Base-by-base conservation (phyloP, 2,797 vertebrate species). In the Hypotaenidia okinawae region DNA sequence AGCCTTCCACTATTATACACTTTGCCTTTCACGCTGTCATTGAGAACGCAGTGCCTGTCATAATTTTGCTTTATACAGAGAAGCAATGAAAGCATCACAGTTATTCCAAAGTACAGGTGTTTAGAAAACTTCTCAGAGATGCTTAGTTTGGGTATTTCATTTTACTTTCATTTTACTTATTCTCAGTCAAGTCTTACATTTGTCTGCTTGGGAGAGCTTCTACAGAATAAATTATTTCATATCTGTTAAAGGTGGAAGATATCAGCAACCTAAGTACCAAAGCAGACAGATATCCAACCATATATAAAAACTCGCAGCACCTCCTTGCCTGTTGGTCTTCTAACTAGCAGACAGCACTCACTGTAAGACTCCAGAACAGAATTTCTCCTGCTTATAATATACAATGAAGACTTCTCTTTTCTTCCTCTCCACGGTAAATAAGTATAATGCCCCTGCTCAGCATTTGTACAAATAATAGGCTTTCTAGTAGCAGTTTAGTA, bases 271-370 rank as follows among this genome's bases (percentile, higher is more conserved):
- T n/a, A 76, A 90, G 8, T 22, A 85, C 25, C 6, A 18, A 75
- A 61, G 41, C 0, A 75, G 47, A 82, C 0, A 49, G 25, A 52
- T 9, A 62, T 16, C 8, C 19, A 51, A 30, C 16, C 1, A 0
- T 11, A n/a, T 7, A 73, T 22, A 52, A 75, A 85, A 37, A 37
- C 28, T 37, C 51, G 12, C 64, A 64, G 41, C 27, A 87, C 27
- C 51, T 75, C 27, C 51, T 75, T 62, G 57, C 23, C 66, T 35
- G 6, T 33, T 47, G 17, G 35, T 63, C 45, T 89, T 33, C 19
- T 1, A 62, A 14, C 24, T n/a, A 68, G 11, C 15, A 59, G 69
- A 78, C 6, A 87, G 35, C 33, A 90, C 15, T 45, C 16, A 30
- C 77, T 73, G 32, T 74, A 49, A 45, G 17, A 45, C 9, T 16